These are phyloP conservation scores for Rhinogobius similis DNA, from an alignment of 2,113 vertebrate species.

Conservation along the genomic window DNA sequence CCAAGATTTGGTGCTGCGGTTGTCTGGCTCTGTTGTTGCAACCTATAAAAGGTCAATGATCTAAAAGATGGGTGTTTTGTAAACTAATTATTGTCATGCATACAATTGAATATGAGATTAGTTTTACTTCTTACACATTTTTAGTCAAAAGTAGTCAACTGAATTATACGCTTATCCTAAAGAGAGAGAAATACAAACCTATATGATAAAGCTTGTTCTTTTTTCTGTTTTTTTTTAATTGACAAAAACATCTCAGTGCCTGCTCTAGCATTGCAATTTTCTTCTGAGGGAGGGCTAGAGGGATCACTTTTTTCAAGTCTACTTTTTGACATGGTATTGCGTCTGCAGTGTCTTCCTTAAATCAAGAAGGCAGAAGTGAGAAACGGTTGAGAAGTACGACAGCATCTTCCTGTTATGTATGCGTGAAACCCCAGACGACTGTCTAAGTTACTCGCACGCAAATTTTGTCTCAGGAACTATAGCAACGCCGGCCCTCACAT, in stretches of 20 bases:
- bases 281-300: background rate
- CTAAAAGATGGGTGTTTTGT: too few relatives aligned
- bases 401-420: constrained; percentile 77
- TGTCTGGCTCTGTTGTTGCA: constrained; percentile 13
- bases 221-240: constrained; percentile 33
- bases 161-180: background rate
- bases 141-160: background rate
- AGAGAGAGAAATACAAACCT: too few relatives aligned
- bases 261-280: constrained; percentile 39
- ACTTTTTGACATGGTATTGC: constrained; percentile 41
- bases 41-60: constrained; percentile 11
- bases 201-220: background rate
- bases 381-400: constrained; percentile 79
- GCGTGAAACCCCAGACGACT: constrained; percentile 74
- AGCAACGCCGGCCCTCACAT: constrained; percentile 66
- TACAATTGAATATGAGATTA: background rate
- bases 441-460: constrained; percentile 81
- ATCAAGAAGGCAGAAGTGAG: constrained; percentile 83
- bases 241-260: constrained; percentile 16
- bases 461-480: constrained; percentile 65
- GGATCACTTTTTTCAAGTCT: constrained; percentile 3
- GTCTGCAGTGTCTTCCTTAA: constrained; percentile 64
- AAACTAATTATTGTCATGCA: background rate
- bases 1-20: constrained; percentile 2
- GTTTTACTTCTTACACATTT: background rate